Base-by-base conservation (phyloP, 2,888 invertebrate genomes). In the Mamestra brassicae region DNA sequence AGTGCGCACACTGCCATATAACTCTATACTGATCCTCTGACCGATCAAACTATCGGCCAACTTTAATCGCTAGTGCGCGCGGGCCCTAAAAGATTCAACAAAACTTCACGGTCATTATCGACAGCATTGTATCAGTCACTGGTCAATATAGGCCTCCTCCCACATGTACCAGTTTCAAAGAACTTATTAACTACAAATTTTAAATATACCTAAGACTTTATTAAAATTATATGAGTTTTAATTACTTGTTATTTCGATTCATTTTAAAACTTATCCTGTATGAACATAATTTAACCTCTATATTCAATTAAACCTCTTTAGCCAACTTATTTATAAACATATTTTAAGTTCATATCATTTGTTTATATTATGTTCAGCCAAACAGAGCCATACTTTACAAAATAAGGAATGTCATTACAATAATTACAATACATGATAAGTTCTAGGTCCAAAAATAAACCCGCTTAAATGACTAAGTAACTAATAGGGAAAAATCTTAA, bases 391-490 rank as follows among this genome's bases (percentile, higher is more conserved):
- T 47, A 38, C 36, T 72, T 60, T 68, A 57, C 60, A 64, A 58
- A 72, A 80, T 60, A 13, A 80, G 71, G 79, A 77, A 80, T 71
- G 0, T 71, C 45, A 60, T 63, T 60, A 8, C 38, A 79, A 80
- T 34, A 70, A 60, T 26, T 26, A 26, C 52, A 68, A 54, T 45
- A n/a, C 10, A 6, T 47, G 13, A 26, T 61, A 54, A 38, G 38
- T 17, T 3, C 34, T 6, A 47, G 1, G 11, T 71, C 50, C 58
- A 55, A 80, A 84, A 80, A 81, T 81, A 81, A 57, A 69, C 50
- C 3, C n/a, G n/a, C 50, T 55, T 66, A 26, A 38, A 54, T 38
- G 45, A 36, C 52, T 34, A 0, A 26, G 10, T 52, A 26, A 3
- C 0, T 57, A 34, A 65, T 57, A 50, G 61, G 81, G 76, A 71